These are phyloP conservation scores for Eulemur mongoz DNA, from an alignment of 2,797 vertebrate species.

Conservation along the genomic window DNA sequence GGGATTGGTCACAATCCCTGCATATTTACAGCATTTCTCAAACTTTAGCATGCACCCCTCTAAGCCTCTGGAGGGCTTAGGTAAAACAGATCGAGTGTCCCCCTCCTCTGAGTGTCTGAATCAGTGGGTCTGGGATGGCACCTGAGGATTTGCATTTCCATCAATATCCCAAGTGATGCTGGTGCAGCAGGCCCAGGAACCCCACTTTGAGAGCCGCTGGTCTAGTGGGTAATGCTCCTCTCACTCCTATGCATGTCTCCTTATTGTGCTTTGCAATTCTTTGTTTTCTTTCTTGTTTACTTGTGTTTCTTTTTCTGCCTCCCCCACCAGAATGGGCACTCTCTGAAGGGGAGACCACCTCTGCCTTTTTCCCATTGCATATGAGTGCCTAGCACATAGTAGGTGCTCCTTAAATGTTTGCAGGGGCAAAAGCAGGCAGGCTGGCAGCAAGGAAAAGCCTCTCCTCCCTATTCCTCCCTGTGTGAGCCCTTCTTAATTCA, in stretches of 20 bases:
- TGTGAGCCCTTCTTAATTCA: neutral
- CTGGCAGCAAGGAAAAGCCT: too few species aligned
- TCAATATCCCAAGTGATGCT: neutral
- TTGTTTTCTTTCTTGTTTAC: neutral
- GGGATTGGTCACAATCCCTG: too few species aligned
- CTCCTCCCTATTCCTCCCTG: accelerated
- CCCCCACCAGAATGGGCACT: neutral
- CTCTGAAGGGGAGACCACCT: neutral
- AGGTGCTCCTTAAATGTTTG: too few species aligned
- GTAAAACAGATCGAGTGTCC: neutral
- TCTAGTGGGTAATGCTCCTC: neutral
- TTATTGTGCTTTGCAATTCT: neutral
- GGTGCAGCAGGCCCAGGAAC: neutral
- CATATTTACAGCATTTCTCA: neutral
- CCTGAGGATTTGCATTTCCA: neutral
- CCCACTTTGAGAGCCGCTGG: neutral
- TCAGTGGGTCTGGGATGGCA: neutral
- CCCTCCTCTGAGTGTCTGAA: neutral
- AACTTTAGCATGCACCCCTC: accelerated
- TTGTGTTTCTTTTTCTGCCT: neutral
- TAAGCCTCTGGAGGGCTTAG: neutral
- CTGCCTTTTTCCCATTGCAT: neutral
- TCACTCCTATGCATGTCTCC: neutral
- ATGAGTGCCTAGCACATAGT: neutral
- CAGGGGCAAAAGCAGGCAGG: neutral